Evolutionary conservation across 2,797 vertebrate species (phyloP).

Genomic region (Triplophysa yarkandensis): DNA sequence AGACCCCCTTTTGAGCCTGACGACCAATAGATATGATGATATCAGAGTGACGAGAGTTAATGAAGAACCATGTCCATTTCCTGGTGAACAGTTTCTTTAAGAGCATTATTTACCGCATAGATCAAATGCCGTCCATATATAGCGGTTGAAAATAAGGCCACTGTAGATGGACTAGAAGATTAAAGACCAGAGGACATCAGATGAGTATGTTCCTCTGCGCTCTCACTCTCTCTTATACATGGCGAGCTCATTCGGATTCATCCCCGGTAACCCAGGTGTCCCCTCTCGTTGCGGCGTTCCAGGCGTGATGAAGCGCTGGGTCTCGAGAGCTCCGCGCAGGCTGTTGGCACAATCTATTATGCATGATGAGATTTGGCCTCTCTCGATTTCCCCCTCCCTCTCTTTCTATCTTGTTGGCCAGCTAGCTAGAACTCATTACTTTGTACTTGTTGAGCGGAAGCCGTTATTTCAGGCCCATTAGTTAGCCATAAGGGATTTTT

Average conservation of each 20-base stretch:
- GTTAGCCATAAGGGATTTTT: constrained; percentile 50
- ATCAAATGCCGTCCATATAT: neutral
- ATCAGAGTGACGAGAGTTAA: neutral
- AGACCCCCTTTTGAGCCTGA: neutral
- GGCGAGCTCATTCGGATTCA: constrained; percentile 29
- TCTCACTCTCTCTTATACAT: constrained; percentile 1
- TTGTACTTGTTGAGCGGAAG: constrained; percentile 52
- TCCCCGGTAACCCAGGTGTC: constrained; percentile 47
- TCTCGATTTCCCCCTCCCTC: constrained; percentile 31
- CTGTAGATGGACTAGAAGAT: constrained; percentile 38
- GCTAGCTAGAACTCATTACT: constrained; percentile 53
- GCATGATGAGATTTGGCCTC: constrained; percentile 48
- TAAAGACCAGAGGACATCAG: constrained; percentile 40
- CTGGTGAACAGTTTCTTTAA: constrained; percentile 12
- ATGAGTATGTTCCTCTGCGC: constrained; percentile 14
- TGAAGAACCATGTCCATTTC: neutral
- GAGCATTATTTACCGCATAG: neutral
- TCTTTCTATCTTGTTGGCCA: constrained; percentile 44
- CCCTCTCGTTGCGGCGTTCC: constrained; percentile 29
- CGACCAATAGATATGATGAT: neutral
- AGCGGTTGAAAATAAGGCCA: constrained; percentile 14
- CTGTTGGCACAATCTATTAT: constrained; percentile 43
- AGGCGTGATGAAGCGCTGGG: constrained; percentile 44
- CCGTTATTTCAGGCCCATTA: constrained; percentile 56
- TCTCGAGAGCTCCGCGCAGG: constrained; percentile 44